Evolutionary conservation across 2,888 invertebrate genomes (phyloP).

Genomic region (Palloptera scutellata): DNA sequence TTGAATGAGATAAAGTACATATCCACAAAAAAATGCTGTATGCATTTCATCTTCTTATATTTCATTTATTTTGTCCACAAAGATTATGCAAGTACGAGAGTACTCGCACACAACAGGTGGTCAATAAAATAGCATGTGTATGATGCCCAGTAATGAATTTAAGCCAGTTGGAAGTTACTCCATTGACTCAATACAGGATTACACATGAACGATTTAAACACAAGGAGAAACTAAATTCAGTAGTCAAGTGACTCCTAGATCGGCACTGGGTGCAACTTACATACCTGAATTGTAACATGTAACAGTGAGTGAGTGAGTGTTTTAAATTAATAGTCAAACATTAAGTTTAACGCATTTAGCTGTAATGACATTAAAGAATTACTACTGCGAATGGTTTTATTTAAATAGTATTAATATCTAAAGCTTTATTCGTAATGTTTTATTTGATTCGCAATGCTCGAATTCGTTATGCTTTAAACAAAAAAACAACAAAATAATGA

Average conservation of each 20-base stretch:
- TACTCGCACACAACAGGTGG: conserved; percentile 16
- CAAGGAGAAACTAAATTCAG: background rate
- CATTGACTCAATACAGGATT: too few relatives aligned
- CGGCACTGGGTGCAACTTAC: background rate
- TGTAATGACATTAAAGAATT: conserved; percentile 11
- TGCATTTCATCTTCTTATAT: background rate
- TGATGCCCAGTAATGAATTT: too few relatives aligned
- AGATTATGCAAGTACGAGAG: background rate
- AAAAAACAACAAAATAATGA: conserved; percentile 5
- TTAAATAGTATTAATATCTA: background rate
- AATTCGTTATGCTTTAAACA: conserved; percentile 23
- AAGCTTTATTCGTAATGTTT: background rate
- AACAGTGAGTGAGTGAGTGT: background rate
- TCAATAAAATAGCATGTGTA: background rate
- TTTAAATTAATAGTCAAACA: background rate
- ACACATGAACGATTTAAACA: background rate
- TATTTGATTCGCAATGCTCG: background rate
- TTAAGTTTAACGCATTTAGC: conserved; percentile 7
- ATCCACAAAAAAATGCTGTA: background rate
- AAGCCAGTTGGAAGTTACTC: too few relatives aligned
- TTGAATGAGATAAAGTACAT: conserved; percentile 26
- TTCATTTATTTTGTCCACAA: background rate
- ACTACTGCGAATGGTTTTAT: background rate
- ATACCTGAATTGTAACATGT: conserved; percentile 18
- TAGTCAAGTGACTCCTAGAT: background rate